Conservation (phyloP, 2,797 vertebrate species). For the Rhabdophis nuchalis region DNA sequence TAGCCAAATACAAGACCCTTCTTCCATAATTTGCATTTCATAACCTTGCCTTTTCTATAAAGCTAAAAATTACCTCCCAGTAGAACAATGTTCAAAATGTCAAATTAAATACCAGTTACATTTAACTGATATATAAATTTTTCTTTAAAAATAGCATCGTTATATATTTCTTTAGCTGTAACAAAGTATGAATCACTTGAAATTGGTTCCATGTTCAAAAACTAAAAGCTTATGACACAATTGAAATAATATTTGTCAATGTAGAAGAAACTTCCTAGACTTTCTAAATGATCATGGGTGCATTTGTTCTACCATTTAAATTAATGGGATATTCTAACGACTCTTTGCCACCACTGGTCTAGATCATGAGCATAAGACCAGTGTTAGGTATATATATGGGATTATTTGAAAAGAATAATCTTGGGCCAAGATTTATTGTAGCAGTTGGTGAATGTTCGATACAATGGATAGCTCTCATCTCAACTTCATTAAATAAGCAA, state of each 20-base stretch:
- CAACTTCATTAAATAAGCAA: background rate
- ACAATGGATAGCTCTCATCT: background rate
- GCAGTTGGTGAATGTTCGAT: background rate
- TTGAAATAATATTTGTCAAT: background rate
- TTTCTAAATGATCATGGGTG: background rate
- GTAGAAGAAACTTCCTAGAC: background rate
- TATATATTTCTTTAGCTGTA: background rate
- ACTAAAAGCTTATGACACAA: background rate
- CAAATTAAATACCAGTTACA: background rate
- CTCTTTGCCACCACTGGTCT: background rate
- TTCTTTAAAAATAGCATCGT: background rate
- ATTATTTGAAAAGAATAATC: background rate
- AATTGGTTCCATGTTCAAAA: background rate
- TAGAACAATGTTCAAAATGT: background rate
- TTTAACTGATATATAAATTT: background rate
- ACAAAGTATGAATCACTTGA: background rate
- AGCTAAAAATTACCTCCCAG: background rate
- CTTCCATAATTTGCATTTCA: background rate
- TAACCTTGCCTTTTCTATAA: background rate
- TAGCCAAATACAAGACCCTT: background rate
- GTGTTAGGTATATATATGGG: background rate
- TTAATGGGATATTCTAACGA: background rate
- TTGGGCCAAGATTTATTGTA: background rate
- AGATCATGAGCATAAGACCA: background rate
- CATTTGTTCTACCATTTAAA: background rate